These are phyloP conservation scores for Telmatochromis brachygnathus DNA, from an alignment of 2,113 vertebrate genomes.

Conservation along the genomic window DNA sequence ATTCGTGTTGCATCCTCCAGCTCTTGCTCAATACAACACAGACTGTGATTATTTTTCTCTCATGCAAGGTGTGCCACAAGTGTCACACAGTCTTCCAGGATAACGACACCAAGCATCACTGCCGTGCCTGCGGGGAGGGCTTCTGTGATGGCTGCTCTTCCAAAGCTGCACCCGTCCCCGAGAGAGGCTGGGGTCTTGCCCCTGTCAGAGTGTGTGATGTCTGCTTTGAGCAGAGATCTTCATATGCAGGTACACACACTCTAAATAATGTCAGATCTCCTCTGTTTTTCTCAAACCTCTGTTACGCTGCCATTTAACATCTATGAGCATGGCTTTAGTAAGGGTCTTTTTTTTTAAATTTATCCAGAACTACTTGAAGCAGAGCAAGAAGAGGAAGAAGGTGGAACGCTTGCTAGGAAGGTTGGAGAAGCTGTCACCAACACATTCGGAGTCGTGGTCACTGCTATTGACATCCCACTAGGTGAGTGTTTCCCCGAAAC, in stretches of 20 bases:
- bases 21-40: slow-evolving; percentile 4
- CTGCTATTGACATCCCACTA: slow-evolving; percentile 96
- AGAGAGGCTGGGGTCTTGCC: slow-evolving; percentile 91
- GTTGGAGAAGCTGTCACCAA: slow-evolving; percentile 97
- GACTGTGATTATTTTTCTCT: slow-evolving; percentile 6
- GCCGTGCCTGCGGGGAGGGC: slow-evolving; percentile 95
- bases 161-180: slow-evolving; percentile 87
- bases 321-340: not conserved
- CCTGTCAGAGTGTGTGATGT: slow-evolving; percentile 92
- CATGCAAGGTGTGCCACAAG: slow-evolving; percentile 83
- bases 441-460: slow-evolving; percentile 92
- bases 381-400: slow-evolving; percentile 84
- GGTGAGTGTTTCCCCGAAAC: slow-evolving; percentile 70
- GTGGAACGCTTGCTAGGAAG: slow-evolving; percentile 91
- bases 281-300: not conserved
- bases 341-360: not conserved
- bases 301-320: not conserved
- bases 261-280: not conserved
- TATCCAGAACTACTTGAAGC: slow-evolving; percentile 75
- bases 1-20: not conserved
- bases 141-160: slow-evolving; percentile 95
- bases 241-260: slow-evolving; percentile 40
- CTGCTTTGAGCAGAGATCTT: slow-evolving; percentile 80
- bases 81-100: slow-evolving; percentile 88
- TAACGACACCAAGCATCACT: slow-evolving; percentile 97